A percentile compares a stretch with the other conserved stretches of the same genome.
Conservation (phyloP, 2,888 invertebrate species). For the Cheilosia urbana region DNA sequence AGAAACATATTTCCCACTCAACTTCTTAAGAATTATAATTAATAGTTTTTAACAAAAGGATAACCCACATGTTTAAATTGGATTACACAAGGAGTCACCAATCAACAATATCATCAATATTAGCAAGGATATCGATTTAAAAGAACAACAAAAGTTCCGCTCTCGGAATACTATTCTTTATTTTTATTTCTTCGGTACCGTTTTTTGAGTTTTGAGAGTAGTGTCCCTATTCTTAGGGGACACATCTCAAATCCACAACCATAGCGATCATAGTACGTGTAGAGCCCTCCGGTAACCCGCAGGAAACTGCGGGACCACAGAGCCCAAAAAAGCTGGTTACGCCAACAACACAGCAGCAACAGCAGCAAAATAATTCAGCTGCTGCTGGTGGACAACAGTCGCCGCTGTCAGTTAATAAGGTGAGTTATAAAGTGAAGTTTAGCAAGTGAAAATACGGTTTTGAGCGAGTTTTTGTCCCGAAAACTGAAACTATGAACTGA, state of each 20-base stretch:
- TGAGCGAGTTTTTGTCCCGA: too few relatives aligned
- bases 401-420: slow-evolving; percentile 74
- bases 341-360: slow-evolving; percentile 70
- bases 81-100: slow-evolving; percentile 39
- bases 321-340: slow-evolving; percentile 77
- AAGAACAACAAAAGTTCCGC: slow-evolving; percentile 19
- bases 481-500: too few relatives aligned
- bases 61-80: slow-evolving; percentile 46
- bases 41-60: slow-evolving; percentile 29
- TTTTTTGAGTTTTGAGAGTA: slow-evolving; percentile 70
- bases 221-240: slow-evolving; percentile 75
- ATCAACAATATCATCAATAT: slow-evolving; percentile 5
- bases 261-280: slow-evolving; percentile 80
- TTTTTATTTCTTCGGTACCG: slow-evolving; percentile 37
- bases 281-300: slow-evolving; percentile 79
- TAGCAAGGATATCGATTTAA: slow-evolving; percentile 41
- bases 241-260: slow-evolving; percentile 76
- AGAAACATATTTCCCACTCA: neutral
- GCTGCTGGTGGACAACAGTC: slow-evolving; percentile 72
- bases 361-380: slow-evolving; percentile 68
- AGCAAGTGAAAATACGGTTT: neutral
- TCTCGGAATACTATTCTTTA: neutral
- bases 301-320: slow-evolving; percentile 79
- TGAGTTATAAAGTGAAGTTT: slow-evolving; percentile 33
- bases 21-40: slow-evolving; percentile 10